Evolutionary conservation across 2,888 invertebrate genomes (phyloP), one percentile per base, ranked within the genome.

Genomic region (Rhagium mordax): DNA sequence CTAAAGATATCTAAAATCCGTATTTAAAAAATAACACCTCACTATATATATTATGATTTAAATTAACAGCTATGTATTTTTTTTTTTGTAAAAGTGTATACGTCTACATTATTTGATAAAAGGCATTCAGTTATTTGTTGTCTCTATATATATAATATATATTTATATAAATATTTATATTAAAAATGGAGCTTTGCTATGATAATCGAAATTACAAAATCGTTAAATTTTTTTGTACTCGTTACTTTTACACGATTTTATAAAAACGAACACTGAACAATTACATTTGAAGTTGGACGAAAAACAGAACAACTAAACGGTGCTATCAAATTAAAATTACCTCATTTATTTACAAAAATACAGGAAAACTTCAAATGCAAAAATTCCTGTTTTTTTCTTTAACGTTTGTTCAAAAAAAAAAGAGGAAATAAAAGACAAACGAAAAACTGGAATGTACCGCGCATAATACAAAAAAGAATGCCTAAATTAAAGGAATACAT

Each of bases 71-170:
- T 86, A 86, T 82, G 79, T 84, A 79, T 76, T 76, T 81, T 83
- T 85, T 87, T 76, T 81, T 83, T 85, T 87, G 87, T 87, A 87
- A 87, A 87, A 87, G 87, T 87, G 87, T 82, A 87, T 87, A 87
- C 86, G 85, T 87, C 87, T 87, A 87, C 87, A 86, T 86, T 87
- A 87, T 87, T 86, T 87, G 85, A 85, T 86, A 87, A 87, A 85
- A 87, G 87, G 87, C 87, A 87, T 87, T 87, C 87, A 86, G 86
- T 87, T 87, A 86, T 87, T 87, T 87, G 87, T 87, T 87, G 85
- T 86, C 82, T 84, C 83, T 83, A 84, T 82, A 80, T 81, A 82
- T 82, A 79, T 73, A 75, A 84, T 82, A 80, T 81, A 82, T 82
- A 79, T 73, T 76, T 82, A 84, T 86, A 86, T 85, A 86, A 85